Evolutionary conservation across 2,113 vertebrate genomes (phyloP), one percentile per base, ranked within the genome.

Genomic region (Nesoenas mayeri): DNA sequence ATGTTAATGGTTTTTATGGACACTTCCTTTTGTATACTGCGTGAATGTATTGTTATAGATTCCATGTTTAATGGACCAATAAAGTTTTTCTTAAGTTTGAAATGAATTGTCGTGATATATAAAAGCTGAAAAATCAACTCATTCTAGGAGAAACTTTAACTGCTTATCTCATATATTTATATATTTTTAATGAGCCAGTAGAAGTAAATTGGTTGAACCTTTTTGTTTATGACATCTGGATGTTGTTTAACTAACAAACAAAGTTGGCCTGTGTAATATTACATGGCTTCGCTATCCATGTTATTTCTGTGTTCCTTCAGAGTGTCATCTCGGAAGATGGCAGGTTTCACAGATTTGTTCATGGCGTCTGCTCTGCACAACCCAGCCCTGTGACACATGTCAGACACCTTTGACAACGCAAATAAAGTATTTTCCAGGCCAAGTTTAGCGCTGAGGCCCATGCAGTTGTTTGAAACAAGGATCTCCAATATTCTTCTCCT

Each of bases 81-180:
- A 97, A 97, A 97, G 65, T 70, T 94, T 92, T 96, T 95, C 93
- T 92, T 97, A 97, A 44, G 56, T 97, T 97, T 93, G 77, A 97
- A 95, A 69, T 34, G 3, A 92, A 31, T 89, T 64, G 22, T 65
- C 75, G 80, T 94, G 69, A 24, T 96, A 64, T 51, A 15, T 72
- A 73, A 65, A 74, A 70, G 15, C 67, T 86, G 80, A 78, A 67
- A 96, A 80, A 70, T 92, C 48, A 89, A 48, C 72, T 91, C 2
- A 19, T 78, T 91, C 19, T n/a, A 62, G 38, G 29, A 77, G 25
- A 50, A 93, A 54, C 22, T 65, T 57, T 0, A 50, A 40, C 40
- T 40, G 40, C 13, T 40, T 40, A 40, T 40, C 40, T 40, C 40
- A 40, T 40, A 40, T 40, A 40, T 40, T 40, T 40, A 40, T 40